phyloP scores from a whole-genome alignment of 2,888 invertebrate genomes.

The Agrochola litura region DNA sequence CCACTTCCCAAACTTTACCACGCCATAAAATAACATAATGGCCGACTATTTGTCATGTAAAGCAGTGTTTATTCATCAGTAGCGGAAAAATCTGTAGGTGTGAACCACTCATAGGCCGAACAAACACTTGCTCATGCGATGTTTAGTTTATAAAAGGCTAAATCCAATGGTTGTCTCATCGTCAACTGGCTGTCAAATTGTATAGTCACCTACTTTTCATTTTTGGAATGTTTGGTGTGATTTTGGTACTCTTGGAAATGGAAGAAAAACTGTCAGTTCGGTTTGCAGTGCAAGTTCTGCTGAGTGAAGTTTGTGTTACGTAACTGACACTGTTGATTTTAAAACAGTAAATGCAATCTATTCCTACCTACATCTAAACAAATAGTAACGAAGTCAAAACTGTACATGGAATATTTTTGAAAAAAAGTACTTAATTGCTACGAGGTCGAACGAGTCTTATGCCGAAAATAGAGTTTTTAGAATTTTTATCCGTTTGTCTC shows the following conservation, averaged over 20 bases:
- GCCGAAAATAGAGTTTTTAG: neutral
- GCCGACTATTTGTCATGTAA: constrained; percentile 69
- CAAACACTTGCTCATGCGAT: constrained; percentile 73
- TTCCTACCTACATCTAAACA: neutral
- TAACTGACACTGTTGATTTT: constrained; percentile 3
- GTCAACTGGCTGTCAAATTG: constrained; percentile 58
- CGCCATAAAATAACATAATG: constrained; percentile 66
- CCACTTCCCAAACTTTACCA: constrained; percentile 50
- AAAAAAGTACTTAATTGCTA: neutral
- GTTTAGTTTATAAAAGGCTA: constrained; percentile 73
- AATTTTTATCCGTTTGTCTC: neutral
- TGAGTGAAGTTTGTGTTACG: neutral
- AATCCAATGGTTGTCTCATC: constrained; percentile 64
- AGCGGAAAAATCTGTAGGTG: constrained; percentile 72
- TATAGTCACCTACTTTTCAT: constrained; percentile 54
- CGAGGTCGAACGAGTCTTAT: neutral
- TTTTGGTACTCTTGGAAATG: neutral
- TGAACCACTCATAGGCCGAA: constrained; percentile 68
- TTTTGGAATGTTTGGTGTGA: constrained; percentile 27
- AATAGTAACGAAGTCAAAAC: neutral
- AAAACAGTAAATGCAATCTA: neutral
- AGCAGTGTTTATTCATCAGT: constrained; percentile 68
- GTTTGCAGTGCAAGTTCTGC: neutral
- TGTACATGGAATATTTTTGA: neutral
- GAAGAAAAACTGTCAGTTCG: constrained; percentile 10